A percentile compares a stretch with the other conserved stretches of the same genome.
These are phyloP conservation scores for Hyles vespertilio DNA, from an alignment of 1,140 invertebrate genomes.

Conservation along the genomic window DNA sequence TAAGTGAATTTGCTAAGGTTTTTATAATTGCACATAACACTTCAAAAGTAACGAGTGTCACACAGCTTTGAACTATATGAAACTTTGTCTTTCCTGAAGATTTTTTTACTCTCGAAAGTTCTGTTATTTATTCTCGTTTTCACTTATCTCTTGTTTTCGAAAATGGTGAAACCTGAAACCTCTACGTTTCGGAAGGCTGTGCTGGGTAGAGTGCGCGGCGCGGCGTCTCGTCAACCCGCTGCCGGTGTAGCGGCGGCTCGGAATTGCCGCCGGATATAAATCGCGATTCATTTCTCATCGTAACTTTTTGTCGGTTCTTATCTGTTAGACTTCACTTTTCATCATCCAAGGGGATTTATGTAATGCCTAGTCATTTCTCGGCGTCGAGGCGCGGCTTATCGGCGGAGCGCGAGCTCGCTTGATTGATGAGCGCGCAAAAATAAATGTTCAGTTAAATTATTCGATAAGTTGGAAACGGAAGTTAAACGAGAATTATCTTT, in stretches of 20 bases:
- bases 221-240: no score
- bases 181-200: no score
- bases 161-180: no score
- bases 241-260: slow-evolving; percentile 17
- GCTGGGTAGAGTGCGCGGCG: not conserved
- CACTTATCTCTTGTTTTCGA: no score
- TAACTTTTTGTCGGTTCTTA: slow-evolving; percentile 78
- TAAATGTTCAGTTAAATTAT: slow-evolving; percentile 78
- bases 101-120: no score
- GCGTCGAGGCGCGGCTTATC: slow-evolving; percentile 72
- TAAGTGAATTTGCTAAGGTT: not conserved
- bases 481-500: slow-evolving; percentile 77
- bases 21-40: not conserved
- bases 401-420: slow-evolving; percentile 67
- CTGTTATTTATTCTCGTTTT: no score
- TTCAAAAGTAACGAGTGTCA: not conserved
- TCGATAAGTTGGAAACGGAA: slow-evolving; percentile 77
- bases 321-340: slow-evolving; percentile 78
- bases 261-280: slow-evolving; percentile 68
- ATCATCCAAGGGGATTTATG: slow-evolving; percentile 77
- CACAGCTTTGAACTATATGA: no score
- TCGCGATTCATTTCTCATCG: slow-evolving; percentile 78
- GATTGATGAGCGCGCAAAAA: slow-evolving; percentile 77
- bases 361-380: slow-evolving; percentile 78
- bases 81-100: no score